Percentiles rank a stretch among this genome's conserved stretches.
Conservation (phyloP, 2,888 invertebrate genomes). For the Epinotia brunnichana region DNA sequence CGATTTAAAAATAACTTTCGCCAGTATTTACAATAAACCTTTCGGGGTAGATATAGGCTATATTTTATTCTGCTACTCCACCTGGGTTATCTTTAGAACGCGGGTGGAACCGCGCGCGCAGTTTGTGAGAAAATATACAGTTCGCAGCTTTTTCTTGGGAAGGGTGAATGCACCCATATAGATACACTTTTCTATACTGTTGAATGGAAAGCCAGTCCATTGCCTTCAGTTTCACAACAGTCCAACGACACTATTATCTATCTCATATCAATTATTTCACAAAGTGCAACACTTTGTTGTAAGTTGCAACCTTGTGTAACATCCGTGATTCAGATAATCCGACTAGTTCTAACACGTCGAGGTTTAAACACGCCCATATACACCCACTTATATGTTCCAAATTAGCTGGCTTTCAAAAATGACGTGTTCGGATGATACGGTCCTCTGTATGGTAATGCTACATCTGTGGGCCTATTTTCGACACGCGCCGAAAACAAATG, state of each 20-base stretch:
- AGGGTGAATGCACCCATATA: slow-evolving; percentile 7
- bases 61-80: too few relatives aligned
- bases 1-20: too few relatives aligned
- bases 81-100: too few relatives aligned
- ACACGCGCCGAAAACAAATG: slow-evolving; percentile 4
- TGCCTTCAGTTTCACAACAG: slow-evolving; percentile 33
- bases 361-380: slow-evolving; percentile 19
- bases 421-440: slow-evolving; percentile 15
- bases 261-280: slow-evolving; percentile 22
- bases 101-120: too few relatives aligned
- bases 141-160: neutral
- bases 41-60: too few relatives aligned
- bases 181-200: neutral
- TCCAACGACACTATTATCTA: slow-evolving; percentile 27
- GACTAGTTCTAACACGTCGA: slow-evolving; percentile 29
- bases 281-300: slow-evolving; percentile 32
- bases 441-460: slow-evolving; percentile 12
- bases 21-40: too few relatives aligned
- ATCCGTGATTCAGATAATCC: slow-evolving; percentile 24
- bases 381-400: slow-evolving; percentile 25
- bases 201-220: slow-evolving; percentile 9
- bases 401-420: slow-evolving; percentile 20
- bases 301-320: slow-evolving; percentile 41
- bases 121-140: too few relatives aligned
- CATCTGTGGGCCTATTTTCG: neutral